Base-by-base conservation (phyloP, 1,140 invertebrate species). In the Rhyzopertha dominica region DNA sequence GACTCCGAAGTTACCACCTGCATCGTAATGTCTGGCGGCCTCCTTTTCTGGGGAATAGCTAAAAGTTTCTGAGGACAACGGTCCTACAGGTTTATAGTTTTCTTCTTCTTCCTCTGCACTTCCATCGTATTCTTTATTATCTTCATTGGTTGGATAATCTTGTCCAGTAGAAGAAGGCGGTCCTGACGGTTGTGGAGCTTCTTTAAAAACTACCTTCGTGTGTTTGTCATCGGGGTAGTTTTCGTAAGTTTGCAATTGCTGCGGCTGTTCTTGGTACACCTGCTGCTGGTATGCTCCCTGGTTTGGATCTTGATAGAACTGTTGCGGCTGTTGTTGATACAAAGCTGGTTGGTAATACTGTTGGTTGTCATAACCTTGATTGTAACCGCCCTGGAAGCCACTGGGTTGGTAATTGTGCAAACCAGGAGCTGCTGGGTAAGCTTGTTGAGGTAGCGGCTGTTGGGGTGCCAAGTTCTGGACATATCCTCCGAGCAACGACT, bases 371-470 rank as follows among this genome's bases (percentile, higher is more conserved):
- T 53, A 24, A 19, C 9, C 34, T 41, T 49, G 41, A 2, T 36
- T 14, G 24, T 32, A 31, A 56, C 48, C 43, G 63, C 64, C 53
- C 70, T 69, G 49, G 54, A 63, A 12, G 68, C 64, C 61, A 67
- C 65, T 39, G 22, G 13, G 43, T 3, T 29, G 28, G 12, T 47
- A 22, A 4, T 20, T 43, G 28, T 35, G 19, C 48, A 39, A 29
- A 5, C 20, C n/a, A 47, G 51, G 24, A 42, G 35, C 17, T 45
- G 36, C 9, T 37, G 38, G 12, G 9, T 22, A 12, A 10, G 5
- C 40, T 22, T 39, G 25, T 29, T 49, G 23, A 14, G 28, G 35
- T 26, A 47, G 22, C 14, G 51, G 42, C 22, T 41, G 16, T 35
- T 45, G 41, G 4, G 31, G 38, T 22, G 58, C 47, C 3, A 56